Evolutionary conservation across 92 coral and sea anemone genomes (phyloP), one percentile per base, ranked within the genome.

Genomic region (Palythoa grandis): DNA sequence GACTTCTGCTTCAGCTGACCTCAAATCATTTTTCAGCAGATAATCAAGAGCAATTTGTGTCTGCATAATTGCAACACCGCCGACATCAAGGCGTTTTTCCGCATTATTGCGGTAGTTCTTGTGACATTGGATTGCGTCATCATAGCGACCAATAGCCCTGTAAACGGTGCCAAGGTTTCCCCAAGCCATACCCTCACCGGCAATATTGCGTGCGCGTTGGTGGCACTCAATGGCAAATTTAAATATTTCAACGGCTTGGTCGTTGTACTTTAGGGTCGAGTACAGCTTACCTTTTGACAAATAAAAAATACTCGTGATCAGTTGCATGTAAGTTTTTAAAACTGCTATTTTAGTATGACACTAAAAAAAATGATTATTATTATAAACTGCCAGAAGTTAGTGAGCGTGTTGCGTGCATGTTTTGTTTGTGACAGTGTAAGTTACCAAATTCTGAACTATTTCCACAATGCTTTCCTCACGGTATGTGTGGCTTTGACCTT

Each of bases 161-260:
- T 91, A 84, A 1, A 88, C 93, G 25, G 91, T 84, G 48, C 93
- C 93, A 19, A 91, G 86, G 48, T 91, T 91, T 5, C 93, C 93
- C 93, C 93, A 88, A 1, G 93, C 93, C 93, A 91, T 91, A 12
- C 93, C 93, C 52, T 91, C 93, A 43, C 93, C 83, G 11, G 93
- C 93, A 35, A 88, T 85, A 70, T 88, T 91, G 63, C 54, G 58
- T 1, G 92, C 92, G 19, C 37, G 73, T n/a, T 69, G 82, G 20
- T 84, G 87, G 12, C 71, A 22, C n/a, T 89, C 65, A n/a, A 91
- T 53, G 35, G 90, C 92, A 66, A 85, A 54, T 24, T 52, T 16
- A 65, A 91, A 89, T 82, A 91, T 67, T 22, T 70, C 39, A 8
- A 69, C 77, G 14, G 94, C 92, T 66, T 86, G 58, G 8, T 91